Percentiles rank a stretch among this genome's conserved stretches.
phyloP scores from a whole-genome alignment of 1,140 invertebrate genomes.

The Hesperophylax magnus region DNA sequence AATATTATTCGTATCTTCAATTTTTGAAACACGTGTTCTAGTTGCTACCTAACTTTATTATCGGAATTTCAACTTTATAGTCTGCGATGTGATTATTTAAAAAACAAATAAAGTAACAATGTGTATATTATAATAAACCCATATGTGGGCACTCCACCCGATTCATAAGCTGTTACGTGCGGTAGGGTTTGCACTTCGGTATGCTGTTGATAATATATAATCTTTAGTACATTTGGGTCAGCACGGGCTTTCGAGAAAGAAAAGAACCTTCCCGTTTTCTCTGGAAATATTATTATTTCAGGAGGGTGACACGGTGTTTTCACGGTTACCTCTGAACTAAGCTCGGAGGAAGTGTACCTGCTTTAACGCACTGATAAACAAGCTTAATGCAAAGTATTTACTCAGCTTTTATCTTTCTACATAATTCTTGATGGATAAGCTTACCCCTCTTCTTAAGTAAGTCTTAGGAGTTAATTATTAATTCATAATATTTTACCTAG shows the following conservation, averaged over 20 bases:
- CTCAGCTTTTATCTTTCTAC: slow-evolving; percentile 26
- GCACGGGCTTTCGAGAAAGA: neutral
- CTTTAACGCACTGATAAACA: slow-evolving; percentile 46
- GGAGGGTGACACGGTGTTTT: slow-evolving; percentile 37
- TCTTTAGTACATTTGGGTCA: slow-evolving; percentile 33
- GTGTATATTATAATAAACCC: neutral
- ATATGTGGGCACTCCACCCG: neutral
- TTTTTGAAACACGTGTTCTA: too few relatives aligned
- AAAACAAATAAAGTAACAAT: too few relatives aligned
- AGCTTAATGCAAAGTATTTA: slow-evolving; percentile 45
- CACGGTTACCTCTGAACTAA: slow-evolving; percentile 34
- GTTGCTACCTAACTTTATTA: too few relatives aligned
- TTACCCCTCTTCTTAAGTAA: neutral
- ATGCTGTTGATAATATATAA: slow-evolving; percentile 37
- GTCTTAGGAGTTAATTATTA: too few relatives aligned
- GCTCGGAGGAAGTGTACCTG: slow-evolving; percentile 7
- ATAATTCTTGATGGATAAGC: neutral
- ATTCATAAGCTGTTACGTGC: slow-evolving; percentile 19
- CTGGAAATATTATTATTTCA: slow-evolving; percentile 8
- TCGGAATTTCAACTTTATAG: too few relatives aligned
- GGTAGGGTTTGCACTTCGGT: slow-evolving; percentile 23
- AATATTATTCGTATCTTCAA: too few relatives aligned
- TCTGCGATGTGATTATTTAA: too few relatives aligned
- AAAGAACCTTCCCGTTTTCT: neutral
- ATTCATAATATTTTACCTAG: too few relatives aligned